Base-by-base conservation (phyloP, 2,797 vertebrate species). In the Falco biarmicus region DNA sequence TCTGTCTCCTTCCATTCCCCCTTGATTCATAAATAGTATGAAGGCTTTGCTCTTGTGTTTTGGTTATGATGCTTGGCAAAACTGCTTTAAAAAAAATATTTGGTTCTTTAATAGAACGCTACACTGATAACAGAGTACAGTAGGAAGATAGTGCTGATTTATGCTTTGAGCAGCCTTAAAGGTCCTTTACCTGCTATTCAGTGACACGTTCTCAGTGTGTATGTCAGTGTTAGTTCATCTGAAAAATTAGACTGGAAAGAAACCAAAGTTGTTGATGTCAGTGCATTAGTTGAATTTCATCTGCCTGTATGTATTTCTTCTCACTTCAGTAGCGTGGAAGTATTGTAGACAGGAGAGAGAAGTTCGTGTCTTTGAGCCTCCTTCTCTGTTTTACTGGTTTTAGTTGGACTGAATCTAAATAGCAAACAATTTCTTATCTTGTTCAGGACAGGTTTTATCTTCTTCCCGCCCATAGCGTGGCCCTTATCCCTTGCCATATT, bases 371-470 rank as follows among this genome's bases (percentile, higher is more conserved):
- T 76, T 54, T 29, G 39, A 87, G 41, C 16, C 20, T 41, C 6
- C 28, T 75, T 28, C 50, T 80, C 28, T 70, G 11, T 64, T 88
- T 84, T 34, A 41, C 37, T 70, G 41, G 19, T 8, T 82, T 88
- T 65, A 69, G 59, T 39, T 76, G 41, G 43, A 56, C 63, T 53
- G 1, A 26, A 53, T 80, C 61, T 79, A 82, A 89, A 81, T 25
- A 85, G 29, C 26, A 91, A 80, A 19, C 60, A 48, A 65, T 83
- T 93, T 75, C 79, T 95, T 90, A 82, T 60, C 91, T 84, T 34
- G 29, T 29, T 81, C 26, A 34, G 83, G 73, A 57, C 70, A 70
- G 56, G 70, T 87, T 89, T 96, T 95, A 95, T 82, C 77, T 74
- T 53, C 41, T 84, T 73, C 57, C 85, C 22, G 3, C 61, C 75